Evolutionary conservation across 1,140 invertebrate genomes (phyloP).

Genomic region (Drosophila triauraria): DNA sequence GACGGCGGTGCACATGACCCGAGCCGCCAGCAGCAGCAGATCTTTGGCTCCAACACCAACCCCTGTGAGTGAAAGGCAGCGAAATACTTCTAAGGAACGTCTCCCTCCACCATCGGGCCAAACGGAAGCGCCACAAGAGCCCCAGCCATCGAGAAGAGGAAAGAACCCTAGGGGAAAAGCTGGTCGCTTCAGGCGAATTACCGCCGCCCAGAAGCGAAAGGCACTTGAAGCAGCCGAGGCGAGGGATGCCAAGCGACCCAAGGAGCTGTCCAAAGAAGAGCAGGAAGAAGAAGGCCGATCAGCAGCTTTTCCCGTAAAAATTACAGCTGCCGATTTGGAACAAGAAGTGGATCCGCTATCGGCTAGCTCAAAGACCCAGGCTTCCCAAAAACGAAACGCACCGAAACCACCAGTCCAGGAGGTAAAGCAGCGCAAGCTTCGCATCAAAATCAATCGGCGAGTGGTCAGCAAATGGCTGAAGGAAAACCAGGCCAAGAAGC

Average conservation of each 20-base stretch:
- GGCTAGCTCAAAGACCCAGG: background rate
- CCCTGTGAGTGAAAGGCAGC: background rate
- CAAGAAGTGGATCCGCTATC: background rate
- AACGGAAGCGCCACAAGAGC: background rate
- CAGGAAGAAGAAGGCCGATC: background rate
- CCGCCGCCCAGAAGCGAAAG: constrained; percentile 11
- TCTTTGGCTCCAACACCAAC: constrained; percentile 27
- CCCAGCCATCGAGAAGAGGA: background rate
- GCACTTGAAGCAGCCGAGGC: background rate
- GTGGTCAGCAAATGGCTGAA: constrained; percentile 23
- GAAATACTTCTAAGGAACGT: background rate
- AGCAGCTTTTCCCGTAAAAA: constrained; percentile 60
- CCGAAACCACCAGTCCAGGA: background rate
- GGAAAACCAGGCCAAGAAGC: background rate
- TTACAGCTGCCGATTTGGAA: constrained; percentile 33
- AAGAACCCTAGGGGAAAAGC: background rate
- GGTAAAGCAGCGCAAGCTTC: constrained; percentile 16
- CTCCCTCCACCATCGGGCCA: background rate
- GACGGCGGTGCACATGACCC: constrained; percentile 14
- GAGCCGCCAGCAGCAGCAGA: constrained; percentile 28
- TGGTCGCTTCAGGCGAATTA: background rate
- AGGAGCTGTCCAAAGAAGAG: background rate
- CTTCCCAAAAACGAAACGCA: background rate
- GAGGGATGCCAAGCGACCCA: background rate
- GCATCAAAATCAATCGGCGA: constrained; percentile 46